Evolutionary conservation across 1,140 invertebrate genomes (phyloP), one percentile per base, ranked within the genome.

Genomic region (Agrilus planipennis): DNA sequence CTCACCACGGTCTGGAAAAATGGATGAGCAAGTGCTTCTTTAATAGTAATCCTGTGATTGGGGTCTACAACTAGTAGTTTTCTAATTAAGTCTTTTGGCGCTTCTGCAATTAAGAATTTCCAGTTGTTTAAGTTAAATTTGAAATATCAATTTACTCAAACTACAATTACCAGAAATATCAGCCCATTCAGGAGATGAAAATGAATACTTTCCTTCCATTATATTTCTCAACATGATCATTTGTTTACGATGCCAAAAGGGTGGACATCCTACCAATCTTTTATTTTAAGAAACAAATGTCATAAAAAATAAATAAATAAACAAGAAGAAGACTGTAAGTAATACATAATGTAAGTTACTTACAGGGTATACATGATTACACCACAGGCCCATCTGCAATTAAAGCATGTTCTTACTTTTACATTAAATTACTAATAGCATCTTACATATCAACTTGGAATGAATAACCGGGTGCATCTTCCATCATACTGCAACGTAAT

Each of bases 241-340:
- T 72, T 98, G 94, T 64, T 97, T 97, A 16, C 94, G 75, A 67
- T 99, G 93, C 91, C 94, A 99, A 70, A 99, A 99, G n/a, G 96
- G 96, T 30, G 95, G 95, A 65, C 91, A 97, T 4, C 95, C 96
- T 37, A 96, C 91, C 41, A 99, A 65, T 46, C 81, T 84, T 54
- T 2, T 68, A 62, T 20, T 49, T 15, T 35, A 42, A 48, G 44
- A 21, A 47, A 42, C 11, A 36, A 17, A 35, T 35, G 7, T 15
- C 5, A 55, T 40, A 46, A 23, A 28, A 17, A 0, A 39, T 44
- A n/a, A 25, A 25, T 25, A 7, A 25, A 25, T 25, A 25, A 25
- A 25, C n/a, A 23, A 18, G n/a, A 27, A 28, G 22, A 46, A 39
- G 12, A 7, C 5, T 10, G 20, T 19, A 18, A 19, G 15, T 17